Evolutionary conservation across 2,113 vertebrate genomes (phyloP).

Genomic region (Larimichthys polyactis): DNA sequence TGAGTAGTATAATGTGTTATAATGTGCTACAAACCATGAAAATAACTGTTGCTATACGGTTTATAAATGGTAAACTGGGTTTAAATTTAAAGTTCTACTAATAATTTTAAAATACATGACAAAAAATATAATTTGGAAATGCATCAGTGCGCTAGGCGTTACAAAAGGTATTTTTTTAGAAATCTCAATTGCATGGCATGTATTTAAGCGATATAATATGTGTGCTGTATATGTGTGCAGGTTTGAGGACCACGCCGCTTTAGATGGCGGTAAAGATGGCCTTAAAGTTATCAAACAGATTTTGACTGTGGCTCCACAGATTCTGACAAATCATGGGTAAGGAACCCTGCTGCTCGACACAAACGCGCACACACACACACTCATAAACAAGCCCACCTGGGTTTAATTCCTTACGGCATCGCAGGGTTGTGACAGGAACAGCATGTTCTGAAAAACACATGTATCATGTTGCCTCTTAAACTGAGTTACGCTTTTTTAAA

Average conservation of each 20-base stretch:
- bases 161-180: too few relatives aligned
- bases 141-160: neutral
- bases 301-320: conserved; percentile 85
- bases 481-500: conserved; percentile 63
- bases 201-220: neutral
- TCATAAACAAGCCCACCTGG: conserved; percentile 50
- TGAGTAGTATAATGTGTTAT: neutral
- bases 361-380: neutral
- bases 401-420: conserved; percentile 62
- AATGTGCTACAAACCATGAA: neutral
- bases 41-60: neutral
- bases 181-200: neutral
- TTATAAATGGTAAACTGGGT: neutral
- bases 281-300: conserved; percentile 89
- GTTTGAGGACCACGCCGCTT: conserved; percentile 90
- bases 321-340: conserved; percentile 90
- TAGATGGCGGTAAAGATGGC: conserved; percentile 93
- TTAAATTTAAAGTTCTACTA: neutral
- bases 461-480: conserved; percentile 67
- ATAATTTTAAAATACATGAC: neutral
- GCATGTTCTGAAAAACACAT: conserved; percentile 62
- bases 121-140: conserved; percentile 2
- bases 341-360: neutral
- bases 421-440: conserved; percentile 60
- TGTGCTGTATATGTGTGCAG: conserved; percentile 73